Base-by-base conservation (phyloP, 2,888 invertebrate genomes). In the Limnephilus marmoratus region DNA sequence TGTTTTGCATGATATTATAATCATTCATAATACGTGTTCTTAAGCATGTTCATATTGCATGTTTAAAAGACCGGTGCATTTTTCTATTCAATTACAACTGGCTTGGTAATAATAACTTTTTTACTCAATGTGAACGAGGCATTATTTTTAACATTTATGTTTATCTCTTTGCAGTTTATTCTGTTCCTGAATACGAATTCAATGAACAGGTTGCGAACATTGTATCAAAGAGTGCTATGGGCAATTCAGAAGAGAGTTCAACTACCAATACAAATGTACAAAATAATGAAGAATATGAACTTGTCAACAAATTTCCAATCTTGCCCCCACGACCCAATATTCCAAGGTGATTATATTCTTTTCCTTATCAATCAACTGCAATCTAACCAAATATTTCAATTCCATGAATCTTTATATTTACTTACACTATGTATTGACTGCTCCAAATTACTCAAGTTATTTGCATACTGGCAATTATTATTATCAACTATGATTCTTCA, bases 281-380 rank as follows among this genome's bases (percentile, higher is more conserved):
- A 45, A 91, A 95, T 93, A 97, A 96, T 9, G 97, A 97, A 24
- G 98, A 97, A 93, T 98, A 98, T 94, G 97, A 98, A 95, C 97
- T 98, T 13, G 96, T 98, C 94, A 97, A 96, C 91, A 97, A 97
- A 92, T 96, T 97, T 91, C 96, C 97, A 1, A 97, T 97, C n/a
- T 95, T 98, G 88, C 98, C 98, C 1, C 97, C 97, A 0, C 95
- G 98, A 86, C 97, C 97, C 34, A 96, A 96, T 91, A 97, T 97
- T 94, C 97, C 97, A n/a, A 95, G 96, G 96, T 96, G 53, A 53
- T 87, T 45, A 82, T 34, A 34, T 82, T 82, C 29, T 34, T 34
- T 82, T 82, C 13, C 34, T 86, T 7, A 18, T 45, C 45, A 86
- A 18, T 31, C 29, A 15, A 31, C 11, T 24, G 31, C 31, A 86